Evolutionary conservation across 1,140 invertebrate genomes (phyloP).

Genomic region (Heterodera schachtii): DNA sequence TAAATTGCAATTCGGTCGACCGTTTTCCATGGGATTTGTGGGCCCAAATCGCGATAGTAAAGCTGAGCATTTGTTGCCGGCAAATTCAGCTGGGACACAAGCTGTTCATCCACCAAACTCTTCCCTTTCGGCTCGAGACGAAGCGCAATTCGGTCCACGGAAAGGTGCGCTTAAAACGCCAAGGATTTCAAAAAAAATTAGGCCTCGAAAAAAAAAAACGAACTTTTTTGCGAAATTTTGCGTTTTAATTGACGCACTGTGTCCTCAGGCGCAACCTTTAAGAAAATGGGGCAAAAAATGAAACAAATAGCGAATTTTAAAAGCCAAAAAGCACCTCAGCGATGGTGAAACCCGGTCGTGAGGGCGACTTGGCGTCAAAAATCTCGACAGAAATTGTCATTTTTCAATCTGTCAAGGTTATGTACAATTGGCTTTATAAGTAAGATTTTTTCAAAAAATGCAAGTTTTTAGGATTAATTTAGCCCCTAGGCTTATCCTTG

Average conservation of each 20-base stretch:
- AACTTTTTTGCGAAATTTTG: conserved; percentile 40
- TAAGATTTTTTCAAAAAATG: too few relatives aligned
- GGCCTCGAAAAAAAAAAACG: conserved; percentile 2
- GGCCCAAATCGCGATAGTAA: conserved; percentile 78
- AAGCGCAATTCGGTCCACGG: conserved; percentile 43
- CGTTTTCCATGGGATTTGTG: conserved; percentile 98
- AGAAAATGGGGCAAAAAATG: too few relatives aligned
- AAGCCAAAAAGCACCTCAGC: conserved; percentile 24
- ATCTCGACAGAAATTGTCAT: conserved; percentile 39
- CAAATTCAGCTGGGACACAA: conserved; percentile 37
- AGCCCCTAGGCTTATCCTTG: too few relatives aligned
- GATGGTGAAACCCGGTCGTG: conserved; percentile 23
- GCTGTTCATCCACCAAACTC: conserved; percentile 42
- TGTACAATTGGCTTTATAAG: too few relatives aligned
- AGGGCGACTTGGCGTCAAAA: conserved; percentile 41
- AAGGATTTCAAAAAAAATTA: conserved; percentile 20
- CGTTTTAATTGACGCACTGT: conserved; percentile 40
- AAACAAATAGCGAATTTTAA: not conserved
- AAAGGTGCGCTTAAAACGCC: conserved; percentile 39
- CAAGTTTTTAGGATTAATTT: too few relatives aligned
- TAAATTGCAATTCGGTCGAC: conserved; percentile 68
- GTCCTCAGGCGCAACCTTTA: conserved; percentile 35
- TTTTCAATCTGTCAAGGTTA: not conserved
- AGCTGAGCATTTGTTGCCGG: conserved; percentile 42
- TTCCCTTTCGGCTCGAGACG: conserved; percentile 48